Conservation (phyloP, 2,797 vertebrate genomes). For the Cyprinodon diabolis region DNA sequence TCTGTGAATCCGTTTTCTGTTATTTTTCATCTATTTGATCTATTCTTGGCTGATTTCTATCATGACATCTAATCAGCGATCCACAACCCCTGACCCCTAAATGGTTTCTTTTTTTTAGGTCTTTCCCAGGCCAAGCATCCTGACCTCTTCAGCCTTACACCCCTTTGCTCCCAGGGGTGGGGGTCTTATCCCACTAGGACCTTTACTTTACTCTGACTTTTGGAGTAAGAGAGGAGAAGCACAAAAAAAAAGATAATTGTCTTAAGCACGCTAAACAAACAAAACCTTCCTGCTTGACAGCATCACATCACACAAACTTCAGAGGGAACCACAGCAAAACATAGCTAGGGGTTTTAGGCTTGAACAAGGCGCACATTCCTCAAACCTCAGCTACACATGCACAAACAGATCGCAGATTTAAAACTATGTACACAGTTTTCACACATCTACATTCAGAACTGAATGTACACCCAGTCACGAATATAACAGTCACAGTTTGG, state of each 20-base stretch:
- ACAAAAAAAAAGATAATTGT: constrained; percentile 34
- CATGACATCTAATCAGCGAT: constrained; percentile 45
- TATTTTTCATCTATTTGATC: neutral
- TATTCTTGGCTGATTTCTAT: constrained; percentile 38
- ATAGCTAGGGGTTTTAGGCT: constrained; percentile 41
- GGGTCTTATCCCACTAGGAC: constrained; percentile 66
- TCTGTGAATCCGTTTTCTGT: neutral
- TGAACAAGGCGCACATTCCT: constrained; percentile 57
- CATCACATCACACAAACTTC: constrained; percentile 69
- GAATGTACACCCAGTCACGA: constrained; percentile 17
- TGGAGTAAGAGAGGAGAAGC: constrained; percentile 45
- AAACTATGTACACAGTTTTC: constrained; percentile 37
- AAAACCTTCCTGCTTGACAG: constrained; percentile 70
- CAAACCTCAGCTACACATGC: constrained; percentile 37
- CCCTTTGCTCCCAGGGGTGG: constrained; percentile 67
- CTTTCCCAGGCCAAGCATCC: constrained; percentile 78
- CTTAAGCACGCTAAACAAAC: constrained; percentile 71
- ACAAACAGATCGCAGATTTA: constrained; percentile 25
- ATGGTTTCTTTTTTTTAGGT: constrained; percentile 63
- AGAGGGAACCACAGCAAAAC: constrained; percentile 60
- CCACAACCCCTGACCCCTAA: constrained; percentile 15
- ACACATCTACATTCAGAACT: constrained; percentile 26
- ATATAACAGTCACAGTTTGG: constrained; percentile 26
- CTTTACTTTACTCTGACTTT: constrained; percentile 66
- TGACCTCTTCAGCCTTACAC: constrained; percentile 77